A percentile compares a stretch with the other conserved stretches of the same genome.
Conservation (phyloP, 2,797 vertebrate genomes). For the Sebastes wilsoni region DNA sequence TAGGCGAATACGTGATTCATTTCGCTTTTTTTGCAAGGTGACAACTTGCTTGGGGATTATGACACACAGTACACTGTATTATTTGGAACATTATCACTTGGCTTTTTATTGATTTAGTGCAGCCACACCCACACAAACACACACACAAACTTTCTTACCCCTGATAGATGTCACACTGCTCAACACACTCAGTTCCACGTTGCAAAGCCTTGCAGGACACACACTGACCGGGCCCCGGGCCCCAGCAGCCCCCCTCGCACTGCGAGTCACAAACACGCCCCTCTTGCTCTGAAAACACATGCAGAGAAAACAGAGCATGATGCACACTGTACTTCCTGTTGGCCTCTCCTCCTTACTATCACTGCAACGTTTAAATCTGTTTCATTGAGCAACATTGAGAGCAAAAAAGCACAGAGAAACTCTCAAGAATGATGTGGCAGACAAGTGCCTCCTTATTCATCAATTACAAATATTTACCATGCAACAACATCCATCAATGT, state of each 20-base stretch:
- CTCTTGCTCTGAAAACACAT: constrained; percentile 78
- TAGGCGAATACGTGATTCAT: not conserved
- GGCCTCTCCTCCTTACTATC: not conserved
- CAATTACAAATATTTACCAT: not conserved
- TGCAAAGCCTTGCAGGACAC: constrained; percentile 86
- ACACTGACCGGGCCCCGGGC: constrained; percentile 90
- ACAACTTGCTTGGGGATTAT: not conserved
- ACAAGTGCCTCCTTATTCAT: not conserved
- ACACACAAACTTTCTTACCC: constrained; percentile 81
- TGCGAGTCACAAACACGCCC: constrained; percentile 85
- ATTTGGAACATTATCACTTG: not conserved
- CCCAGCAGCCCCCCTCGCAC: constrained; percentile 92
- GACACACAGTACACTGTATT: not conserved
- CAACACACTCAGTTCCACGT: constrained; percentile 90
- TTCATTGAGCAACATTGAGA: not conserved
- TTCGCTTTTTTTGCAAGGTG: not conserved
- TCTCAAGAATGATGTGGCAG: not conserved
- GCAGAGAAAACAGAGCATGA: not conserved
- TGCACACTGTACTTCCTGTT: not conserved
- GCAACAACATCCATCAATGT: not conserved
- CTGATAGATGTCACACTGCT: constrained; percentile 88
- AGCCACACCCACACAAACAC: not conserved
- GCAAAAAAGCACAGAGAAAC: not conserved
- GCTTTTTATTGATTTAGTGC: constrained; percentile 1
- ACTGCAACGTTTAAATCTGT: not conserved